Evolutionary conservation across 2,888 invertebrate species (phyloP).

Genomic region (Nyleta sp.): DNA sequence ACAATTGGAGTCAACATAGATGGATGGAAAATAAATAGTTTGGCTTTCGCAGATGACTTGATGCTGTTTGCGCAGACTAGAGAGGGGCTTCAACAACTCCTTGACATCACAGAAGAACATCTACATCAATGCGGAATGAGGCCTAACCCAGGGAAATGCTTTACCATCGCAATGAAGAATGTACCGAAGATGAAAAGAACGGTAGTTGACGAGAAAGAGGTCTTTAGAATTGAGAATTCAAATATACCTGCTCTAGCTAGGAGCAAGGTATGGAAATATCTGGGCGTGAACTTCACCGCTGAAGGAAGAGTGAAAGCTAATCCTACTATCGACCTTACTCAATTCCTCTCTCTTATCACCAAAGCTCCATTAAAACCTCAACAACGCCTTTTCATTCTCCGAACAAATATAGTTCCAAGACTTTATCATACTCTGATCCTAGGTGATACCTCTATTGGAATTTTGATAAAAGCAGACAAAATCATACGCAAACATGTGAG

Average conservation of each 20-base stretch:
- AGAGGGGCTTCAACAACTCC: constrained; percentile 68
- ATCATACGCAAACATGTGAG: constrained; percentile 73
- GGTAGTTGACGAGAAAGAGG: background rate
- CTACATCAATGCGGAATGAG: constrained; percentile 65
- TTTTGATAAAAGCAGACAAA: background rate
- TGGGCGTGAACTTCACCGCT: background rate
- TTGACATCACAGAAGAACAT: constrained; percentile 19
- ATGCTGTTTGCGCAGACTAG: constrained; percentile 7
- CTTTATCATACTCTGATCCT: background rate
- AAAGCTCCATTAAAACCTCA: constrained; percentile 75
- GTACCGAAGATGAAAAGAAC: background rate
- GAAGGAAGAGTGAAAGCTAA: too few species aligned
- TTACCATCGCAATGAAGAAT: constrained; percentile 1
- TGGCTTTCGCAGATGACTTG: constrained; percentile 66
- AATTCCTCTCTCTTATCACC: too few species aligned
- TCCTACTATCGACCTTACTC: too few species aligned
- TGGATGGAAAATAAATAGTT: constrained; percentile 12
- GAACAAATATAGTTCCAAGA: constrained; percentile 70
- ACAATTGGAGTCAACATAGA: constrained; percentile 34
- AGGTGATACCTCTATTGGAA: background rate
- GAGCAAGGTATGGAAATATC: background rate
- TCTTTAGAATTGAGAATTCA: background rate
- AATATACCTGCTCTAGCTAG: background rate
- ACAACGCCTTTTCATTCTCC: constrained; percentile 76
- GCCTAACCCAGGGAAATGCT: constrained; percentile 68